Percentiles rank a stretch among this genome's conserved stretches.
These are phyloP conservation scores for Branchipolynoe longqiensis DNA, from an alignment of 2,888 invertebrate species.

Conservation along the genomic window DNA sequence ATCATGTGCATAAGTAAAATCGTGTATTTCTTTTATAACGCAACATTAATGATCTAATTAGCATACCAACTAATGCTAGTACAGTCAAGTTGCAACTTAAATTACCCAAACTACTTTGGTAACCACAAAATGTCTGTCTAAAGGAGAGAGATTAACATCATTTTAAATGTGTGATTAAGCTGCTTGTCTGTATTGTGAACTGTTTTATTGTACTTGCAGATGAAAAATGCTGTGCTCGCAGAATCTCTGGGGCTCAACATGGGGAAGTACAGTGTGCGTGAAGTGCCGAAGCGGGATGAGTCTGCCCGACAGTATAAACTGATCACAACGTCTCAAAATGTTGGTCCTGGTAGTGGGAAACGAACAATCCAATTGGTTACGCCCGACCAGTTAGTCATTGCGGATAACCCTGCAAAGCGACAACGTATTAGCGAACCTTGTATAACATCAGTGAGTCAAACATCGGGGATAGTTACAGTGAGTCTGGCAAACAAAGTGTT, in stretches of 20 bases:
- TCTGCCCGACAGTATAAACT: constrained; percentile 58
- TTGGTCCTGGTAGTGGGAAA: neutral
- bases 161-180: too few relatives aligned
- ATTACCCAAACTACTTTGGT: too few relatives aligned
- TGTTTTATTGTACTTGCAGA: constrained; percentile 40
- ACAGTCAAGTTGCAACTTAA: too few relatives aligned
- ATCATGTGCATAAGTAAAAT: too few relatives aligned
- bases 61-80: too few relatives aligned
- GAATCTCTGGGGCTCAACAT: constrained; percentile 52
- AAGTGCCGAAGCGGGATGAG: constrained; percentile 39
- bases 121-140: too few relatives aligned
- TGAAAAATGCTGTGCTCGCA: constrained; percentile 55
- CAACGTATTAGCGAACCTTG: neutral
- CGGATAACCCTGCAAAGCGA: neutral
- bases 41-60: too few relatives aligned
- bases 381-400: constrained; percentile 21
- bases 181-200: too few relatives aligned
- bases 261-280: constrained; percentile 54
- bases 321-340: constrained; percentile 48
- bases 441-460: constrained; percentile 15
- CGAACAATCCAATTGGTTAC: constrained; percentile 36
- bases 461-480: constrained; percentile 20
- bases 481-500: neutral
- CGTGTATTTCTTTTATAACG: too few relatives aligned
- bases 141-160: too few relatives aligned